phyloP scores from a whole-genome alignment of 37 sponge, comb jelly and placozoan species.

The Cliona cf. orientalis region DNA sequence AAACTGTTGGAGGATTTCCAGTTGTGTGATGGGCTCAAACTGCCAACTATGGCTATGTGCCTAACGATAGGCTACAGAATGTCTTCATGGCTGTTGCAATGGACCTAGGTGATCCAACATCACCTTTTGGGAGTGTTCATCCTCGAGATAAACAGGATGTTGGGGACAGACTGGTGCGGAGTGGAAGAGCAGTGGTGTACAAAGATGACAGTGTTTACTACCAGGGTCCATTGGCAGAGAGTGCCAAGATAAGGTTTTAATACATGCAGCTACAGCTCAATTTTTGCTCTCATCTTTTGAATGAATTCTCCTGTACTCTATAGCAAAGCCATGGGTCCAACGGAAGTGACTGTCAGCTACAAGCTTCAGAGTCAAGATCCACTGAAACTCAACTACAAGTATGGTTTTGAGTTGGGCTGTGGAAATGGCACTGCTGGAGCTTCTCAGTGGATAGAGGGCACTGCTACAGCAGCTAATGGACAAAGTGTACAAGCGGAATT shows the following conservation, averaged over 20 bases:
- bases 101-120: slow-evolving; percentile 80
- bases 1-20: slow-evolving; percentile 52
- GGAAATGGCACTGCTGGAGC: neutral
- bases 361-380: neutral
- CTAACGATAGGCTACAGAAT: slow-evolving; percentile 51
- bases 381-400: slow-evolving; percentile 42
- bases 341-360: neutral
- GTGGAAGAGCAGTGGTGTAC: slow-evolving; percentile 52
- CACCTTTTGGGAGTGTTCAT: slow-evolving; percentile 72
- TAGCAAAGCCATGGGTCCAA: neutral
- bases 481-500: slow-evolving; percentile 10
- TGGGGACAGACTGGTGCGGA: slow-evolving; percentile 45
- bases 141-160: slow-evolving; percentile 73
- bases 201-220: slow-evolving; percentile 30
- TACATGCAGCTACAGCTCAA: neutral
- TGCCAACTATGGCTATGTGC: slow-evolving; percentile 61
- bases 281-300: neutral
- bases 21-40: slow-evolving; percentile 69
- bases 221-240: slow-evolving; percentile 32
- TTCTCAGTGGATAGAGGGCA: slow-evolving; percentile 43
- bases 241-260: slow-evolving; percentile 23
- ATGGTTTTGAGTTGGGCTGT: slow-evolving; percentile 68
- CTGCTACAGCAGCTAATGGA: slow-evolving; percentile 2
- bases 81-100: slow-evolving; percentile 87
- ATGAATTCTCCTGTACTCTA: too few relatives aligned